Conservation (phyloP, 2,113 vertebrate species). For the Colinus virginianus region DNA sequence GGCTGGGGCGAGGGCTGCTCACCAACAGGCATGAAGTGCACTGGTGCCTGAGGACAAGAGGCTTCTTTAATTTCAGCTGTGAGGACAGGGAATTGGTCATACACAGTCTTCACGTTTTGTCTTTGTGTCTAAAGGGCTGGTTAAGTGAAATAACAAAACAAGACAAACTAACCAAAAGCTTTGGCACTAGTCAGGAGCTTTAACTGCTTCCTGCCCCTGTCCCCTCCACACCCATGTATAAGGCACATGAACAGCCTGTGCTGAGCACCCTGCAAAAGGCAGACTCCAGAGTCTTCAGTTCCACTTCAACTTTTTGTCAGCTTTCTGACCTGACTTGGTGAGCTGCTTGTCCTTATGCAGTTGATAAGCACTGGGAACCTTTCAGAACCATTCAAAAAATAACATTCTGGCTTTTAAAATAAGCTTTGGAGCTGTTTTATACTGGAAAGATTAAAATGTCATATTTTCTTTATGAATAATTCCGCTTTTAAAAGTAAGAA, state of each 20-base stretch:
- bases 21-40: accelerated
- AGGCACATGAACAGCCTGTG: not conserved
- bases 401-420: not conserved
- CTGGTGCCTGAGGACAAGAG: not conserved
- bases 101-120: not conserved
- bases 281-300: not conserved
- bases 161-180: not conserved
- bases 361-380: not conserved
- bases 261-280: not conserved
- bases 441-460: not conserved
- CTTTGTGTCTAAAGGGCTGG: not conserved
- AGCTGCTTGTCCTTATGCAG: not conserved
- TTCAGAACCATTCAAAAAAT: not conserved
- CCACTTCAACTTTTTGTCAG: not conserved
- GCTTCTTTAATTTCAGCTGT: not conserved
- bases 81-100: not conserved
- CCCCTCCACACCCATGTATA: not conserved
- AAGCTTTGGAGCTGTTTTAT: not conserved
- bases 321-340: not conserved
- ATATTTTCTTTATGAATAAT: not conserved
- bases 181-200: not conserved
- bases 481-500: not conserved
- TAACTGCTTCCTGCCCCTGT: not conserved
- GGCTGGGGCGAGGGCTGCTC: not conserved
- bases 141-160: not conserved